These are phyloP conservation scores for Baronia brevicornis DNA, from an alignment of 2,888 invertebrate genomes.

Conservation along the genomic window DNA sequence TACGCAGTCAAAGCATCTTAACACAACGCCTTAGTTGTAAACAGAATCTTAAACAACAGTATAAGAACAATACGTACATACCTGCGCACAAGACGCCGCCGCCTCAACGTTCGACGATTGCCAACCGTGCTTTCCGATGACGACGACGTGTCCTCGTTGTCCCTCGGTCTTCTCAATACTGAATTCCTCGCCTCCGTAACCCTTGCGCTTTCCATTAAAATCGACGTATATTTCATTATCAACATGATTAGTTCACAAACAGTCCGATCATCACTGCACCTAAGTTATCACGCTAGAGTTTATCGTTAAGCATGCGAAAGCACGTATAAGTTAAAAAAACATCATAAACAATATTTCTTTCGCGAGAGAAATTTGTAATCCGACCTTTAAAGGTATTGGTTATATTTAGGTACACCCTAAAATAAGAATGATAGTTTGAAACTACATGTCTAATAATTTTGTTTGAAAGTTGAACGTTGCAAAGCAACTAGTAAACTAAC, in stretches of 20 bases:
- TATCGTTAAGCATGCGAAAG: constrained; percentile 1
- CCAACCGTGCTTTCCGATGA: constrained; percentile 47
- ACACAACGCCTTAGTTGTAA: neutral
- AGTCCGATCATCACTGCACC: constrained; percentile 4
- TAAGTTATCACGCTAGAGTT: constrained; percentile 1
- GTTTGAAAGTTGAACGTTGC: constrained; percentile 23
- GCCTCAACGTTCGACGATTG: constrained; percentile 38
- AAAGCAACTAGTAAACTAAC: constrained; percentile 36
- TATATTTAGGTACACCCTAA: neutral
- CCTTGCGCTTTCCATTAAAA: constrained; percentile 79
- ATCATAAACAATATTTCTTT: constrained; percentile 16
- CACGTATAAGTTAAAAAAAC: too few relatives aligned
- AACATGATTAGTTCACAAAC: constrained; percentile 64
- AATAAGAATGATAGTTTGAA: too few relatives aligned
- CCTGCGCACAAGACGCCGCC: constrained; percentile 57
- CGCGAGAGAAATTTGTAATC: too few relatives aligned
- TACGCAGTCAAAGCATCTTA: too few relatives aligned
- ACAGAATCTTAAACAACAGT: constrained; percentile 5
- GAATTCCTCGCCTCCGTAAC: constrained; percentile 57
- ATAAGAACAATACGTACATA: constrained; percentile 21
- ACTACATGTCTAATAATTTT: too few relatives aligned
- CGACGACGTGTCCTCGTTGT: constrained; percentile 42
- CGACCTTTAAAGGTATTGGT: too few relatives aligned
- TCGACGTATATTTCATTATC: constrained; percentile 82
- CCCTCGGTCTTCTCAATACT: constrained; percentile 34